A percentile compares a stretch with the other conserved stretches of the same genome.
Conservation (phyloP, 1,140 invertebrate species). For the Drosophila equinoxialis region DNA sequence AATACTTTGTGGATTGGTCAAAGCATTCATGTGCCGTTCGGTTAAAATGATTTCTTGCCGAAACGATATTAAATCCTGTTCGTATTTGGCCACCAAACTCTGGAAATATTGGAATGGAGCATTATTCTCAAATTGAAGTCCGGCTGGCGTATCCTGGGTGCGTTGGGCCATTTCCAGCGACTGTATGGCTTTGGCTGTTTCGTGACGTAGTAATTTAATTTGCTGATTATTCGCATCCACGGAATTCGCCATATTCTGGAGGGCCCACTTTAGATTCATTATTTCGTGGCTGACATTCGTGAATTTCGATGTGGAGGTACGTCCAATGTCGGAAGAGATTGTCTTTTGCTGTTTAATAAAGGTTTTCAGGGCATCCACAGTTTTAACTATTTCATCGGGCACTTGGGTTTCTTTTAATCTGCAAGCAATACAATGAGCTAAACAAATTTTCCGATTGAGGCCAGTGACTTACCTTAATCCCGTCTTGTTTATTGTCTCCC, state of each 20-base stretch:
- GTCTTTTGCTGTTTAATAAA: conserved; percentile 93
- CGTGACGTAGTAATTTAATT: conserved; percentile 89
- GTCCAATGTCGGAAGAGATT: conserved; percentile 91
- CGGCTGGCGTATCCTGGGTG: conserved; percentile 90
- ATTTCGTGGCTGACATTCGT: conserved; percentile 75
- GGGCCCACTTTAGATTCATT: conserved; percentile 71
- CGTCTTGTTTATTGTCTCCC: conserved; percentile 85
- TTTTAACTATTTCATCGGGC: conserved; percentile 88
- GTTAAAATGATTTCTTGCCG: conserved; percentile 89
- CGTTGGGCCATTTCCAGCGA: conserved; percentile 91
- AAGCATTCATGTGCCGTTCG: conserved; percentile 88
- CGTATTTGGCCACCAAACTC: conserved; percentile 88
- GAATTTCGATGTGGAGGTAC: conserved; percentile 83
- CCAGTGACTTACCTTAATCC: conserved; percentile 76
- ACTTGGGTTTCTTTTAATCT: conserved; percentile 88
- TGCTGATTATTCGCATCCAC: conserved; percentile 86
- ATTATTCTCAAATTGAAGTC: conserved; percentile 90
- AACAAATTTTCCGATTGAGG: too few species aligned
- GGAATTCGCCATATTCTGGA: conserved; percentile 85
- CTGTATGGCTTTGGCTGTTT: conserved; percentile 89
- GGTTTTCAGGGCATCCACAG: conserved; percentile 87
- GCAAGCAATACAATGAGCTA: neutral
- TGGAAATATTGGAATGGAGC: conserved; percentile 90
- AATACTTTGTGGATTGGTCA: conserved; percentile 87
- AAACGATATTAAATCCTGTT: conserved; percentile 87